Percentiles rank a stretch among this genome's conserved stretches.
Evolutionary conservation across 2,113 vertebrate species (phyloP).

Genomic region (Pseudorhombus dupliciocellatus): DNA sequence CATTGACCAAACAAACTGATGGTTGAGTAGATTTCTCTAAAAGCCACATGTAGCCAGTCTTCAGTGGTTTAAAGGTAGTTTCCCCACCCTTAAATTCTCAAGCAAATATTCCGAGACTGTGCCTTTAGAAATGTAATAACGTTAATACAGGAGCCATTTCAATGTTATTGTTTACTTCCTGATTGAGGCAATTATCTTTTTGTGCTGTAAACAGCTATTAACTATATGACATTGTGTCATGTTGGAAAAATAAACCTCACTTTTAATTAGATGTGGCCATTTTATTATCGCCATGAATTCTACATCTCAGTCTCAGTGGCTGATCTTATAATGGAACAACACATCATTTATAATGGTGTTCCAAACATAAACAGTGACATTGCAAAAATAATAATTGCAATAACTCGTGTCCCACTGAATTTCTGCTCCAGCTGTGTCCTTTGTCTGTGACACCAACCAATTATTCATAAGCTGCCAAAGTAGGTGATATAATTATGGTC

Average conservation of each 20-base stretch:
- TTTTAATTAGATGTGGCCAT: too few species aligned
- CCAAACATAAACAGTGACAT: background rate
- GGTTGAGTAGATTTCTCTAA: background rate
- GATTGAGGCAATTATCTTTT: slow-evolving; percentile 5
- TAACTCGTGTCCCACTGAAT: background rate
- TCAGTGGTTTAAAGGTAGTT: background rate
- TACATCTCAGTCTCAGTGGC: background rate
- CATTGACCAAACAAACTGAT: background rate
- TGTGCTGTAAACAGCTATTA: background rate
- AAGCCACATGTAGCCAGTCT: background rate
- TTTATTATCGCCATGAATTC: background rate
- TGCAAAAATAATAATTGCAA: background rate
- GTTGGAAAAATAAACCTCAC: background rate
- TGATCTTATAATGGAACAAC: slow-evolving; percentile 7
- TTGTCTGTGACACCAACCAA: background rate
- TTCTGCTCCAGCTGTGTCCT: background rate
- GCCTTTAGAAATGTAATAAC: slow-evolving; percentile 1
- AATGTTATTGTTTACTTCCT: background rate
- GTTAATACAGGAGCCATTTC: background rate
- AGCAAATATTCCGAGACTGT: background rate
- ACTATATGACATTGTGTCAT: background rate
- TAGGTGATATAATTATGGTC: background rate
- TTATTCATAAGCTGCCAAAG: slow-evolving; percentile 7
- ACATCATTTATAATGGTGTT: background rate
- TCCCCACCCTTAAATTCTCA: background rate